These are phyloP conservation scores for Alosa sapidissima DNA, from an alignment of 2,797 vertebrate species.

Conservation along the genomic window DNA sequence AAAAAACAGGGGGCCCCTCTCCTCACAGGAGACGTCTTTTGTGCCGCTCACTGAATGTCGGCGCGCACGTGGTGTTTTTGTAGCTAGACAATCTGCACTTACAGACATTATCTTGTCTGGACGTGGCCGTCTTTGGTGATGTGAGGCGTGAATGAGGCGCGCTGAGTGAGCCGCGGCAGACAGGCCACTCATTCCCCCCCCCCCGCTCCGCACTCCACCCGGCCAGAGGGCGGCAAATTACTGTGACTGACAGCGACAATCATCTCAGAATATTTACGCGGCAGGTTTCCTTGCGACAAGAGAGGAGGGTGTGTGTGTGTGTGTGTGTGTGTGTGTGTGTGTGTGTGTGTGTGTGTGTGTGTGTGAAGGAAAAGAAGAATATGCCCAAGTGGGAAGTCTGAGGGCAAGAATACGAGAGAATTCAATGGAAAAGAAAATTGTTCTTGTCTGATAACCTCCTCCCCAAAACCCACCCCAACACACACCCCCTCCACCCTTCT, in stretches of 20 bases:
- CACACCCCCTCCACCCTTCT: conserved; percentile 10
- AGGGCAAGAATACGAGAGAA: conserved; percentile 40
- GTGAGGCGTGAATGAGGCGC: conserved; percentile 49
- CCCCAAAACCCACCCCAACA: conserved; percentile 47
- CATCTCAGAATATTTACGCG: conserved; percentile 67
- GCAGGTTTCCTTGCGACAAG: conserved; percentile 71
- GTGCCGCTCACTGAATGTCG: not conserved
- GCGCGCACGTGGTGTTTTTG: conserved; percentile 42
- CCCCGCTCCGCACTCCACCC: conserved; percentile 40
- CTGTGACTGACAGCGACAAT: conserved; percentile 72
- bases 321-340: no score
- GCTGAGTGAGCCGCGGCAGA: conserved; percentile 49
- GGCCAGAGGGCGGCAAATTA: conserved; percentile 65
- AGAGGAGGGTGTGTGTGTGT: conserved; percentile 46
- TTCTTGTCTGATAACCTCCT: conserved; percentile 43
- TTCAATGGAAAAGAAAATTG: conserved; percentile 67
- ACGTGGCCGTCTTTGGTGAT: conserved; percentile 57
- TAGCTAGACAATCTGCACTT: conserved; percentile 46
- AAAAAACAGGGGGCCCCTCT: not conserved
- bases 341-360: conserved; percentile 5
- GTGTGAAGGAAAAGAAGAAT: conserved; percentile 40
- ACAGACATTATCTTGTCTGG: conserved; percentile 53
- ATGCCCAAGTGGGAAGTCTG: conserved; percentile 41
- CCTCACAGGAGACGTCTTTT: not conserved
- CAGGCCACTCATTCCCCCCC: conserved; percentile 46